These are phyloP conservation scores for Palythoa grandiflora DNA, from an alignment of 92 coral and sea anemone genomes.

Conservation along the genomic window DNA sequence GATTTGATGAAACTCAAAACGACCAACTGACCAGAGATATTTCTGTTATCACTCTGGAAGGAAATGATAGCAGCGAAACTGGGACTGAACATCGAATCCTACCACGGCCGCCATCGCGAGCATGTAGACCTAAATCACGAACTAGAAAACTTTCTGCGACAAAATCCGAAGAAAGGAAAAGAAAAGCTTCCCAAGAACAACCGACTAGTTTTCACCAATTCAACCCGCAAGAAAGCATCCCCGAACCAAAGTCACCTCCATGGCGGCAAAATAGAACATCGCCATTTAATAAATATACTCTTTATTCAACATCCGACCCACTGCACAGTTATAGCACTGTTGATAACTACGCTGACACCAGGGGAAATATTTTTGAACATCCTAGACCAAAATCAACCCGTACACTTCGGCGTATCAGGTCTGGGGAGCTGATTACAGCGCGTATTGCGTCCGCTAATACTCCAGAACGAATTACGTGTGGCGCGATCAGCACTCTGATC, in stretches of 20 bases:
- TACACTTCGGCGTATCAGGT: slow-evolving; percentile 53
- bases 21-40: slow-evolving; percentile 21
- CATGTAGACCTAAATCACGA: slow-evolving; percentile 26
- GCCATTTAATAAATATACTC: slow-evolving; percentile 40
- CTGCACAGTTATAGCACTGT: slow-evolving; percentile 13
- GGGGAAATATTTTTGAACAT: slow-evolving; percentile 32
- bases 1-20: slow-evolving; percentile 21
- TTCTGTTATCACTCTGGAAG: slow-evolving; percentile 25
- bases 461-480: slow-evolving; percentile 68
- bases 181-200: slow-evolving; percentile 15
- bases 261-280: slow-evolving; percentile 20
- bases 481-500: slow-evolving; percentile 48
- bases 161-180: background rate
- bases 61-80: background rate
- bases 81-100: background rate
- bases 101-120: slow-evolving; percentile 27
- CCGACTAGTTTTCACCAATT: background rate
- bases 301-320: slow-evolving; percentile 50
- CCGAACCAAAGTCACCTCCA: background rate
- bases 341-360: slow-evolving; percentile 59
- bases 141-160: slow-evolving; percentile 16
- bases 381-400: slow-evolving; percentile 75
- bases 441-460: slow-evolving; percentile 78
- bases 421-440: slow-evolving; percentile 62
- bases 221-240: background rate